Base-by-base conservation (phyloP, 1,140 invertebrate species). In the Eueides isabella region DNA sequence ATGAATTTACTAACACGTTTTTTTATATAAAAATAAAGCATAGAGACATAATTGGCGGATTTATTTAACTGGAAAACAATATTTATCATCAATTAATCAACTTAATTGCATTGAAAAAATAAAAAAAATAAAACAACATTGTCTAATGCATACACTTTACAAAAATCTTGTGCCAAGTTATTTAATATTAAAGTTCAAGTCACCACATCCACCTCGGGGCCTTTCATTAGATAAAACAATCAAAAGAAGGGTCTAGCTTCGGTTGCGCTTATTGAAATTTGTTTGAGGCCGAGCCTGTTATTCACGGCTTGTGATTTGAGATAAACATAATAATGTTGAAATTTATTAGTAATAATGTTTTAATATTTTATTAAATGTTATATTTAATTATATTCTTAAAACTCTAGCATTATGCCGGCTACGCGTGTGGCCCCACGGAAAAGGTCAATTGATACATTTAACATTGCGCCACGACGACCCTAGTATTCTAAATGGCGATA, bases 181-280 rank as follows among this genome's bases (percentile, higher is more conserved):
- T 19, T 65, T 38, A 65, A 33, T 31, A 65, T 55, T 65, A 67
- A 67, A 67, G 14, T 44, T 69, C 26, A 69, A 61, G 30, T 9
- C 26, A 35, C 31, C 67, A 31, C 48, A 61, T 61, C 66, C 14
- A 33, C 28, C 61, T 12, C 35, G 11, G 61, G 61, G 30, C 26
- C 35, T 64, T 63, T 71, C 62, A 48, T 71, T 64, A 65, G 29
- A 64, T 6, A 64, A 67, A 66, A 66, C 61, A 65, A 72, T 26
- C n/a, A 61, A 28, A 33, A 19, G 14, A 44, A 67, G 12, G 31
- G 23, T 23, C 28, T 11, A 61, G 67, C 29, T 61, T 72, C 61
- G 33, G n/a, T 67, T 55, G 48, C 14, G 19, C 35, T 61, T 67
- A 73, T 73, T 73, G 71, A 73, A 73, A 67, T 67, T 73, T 38